Base-by-base conservation (phyloP, 2,888 invertebrate species). In the Volucella bombylans region DNA sequence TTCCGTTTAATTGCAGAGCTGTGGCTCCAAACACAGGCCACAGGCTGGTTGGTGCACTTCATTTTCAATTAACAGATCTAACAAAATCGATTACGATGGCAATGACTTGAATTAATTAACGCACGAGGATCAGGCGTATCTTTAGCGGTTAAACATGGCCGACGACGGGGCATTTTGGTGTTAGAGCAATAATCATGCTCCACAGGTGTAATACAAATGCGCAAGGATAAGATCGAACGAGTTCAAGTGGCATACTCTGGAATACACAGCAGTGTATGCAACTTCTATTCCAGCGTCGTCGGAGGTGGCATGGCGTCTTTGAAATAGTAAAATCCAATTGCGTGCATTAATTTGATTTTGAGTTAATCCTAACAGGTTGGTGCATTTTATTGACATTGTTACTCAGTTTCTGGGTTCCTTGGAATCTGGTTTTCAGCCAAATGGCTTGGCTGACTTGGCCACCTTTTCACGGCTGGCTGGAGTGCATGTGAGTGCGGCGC, bases 71-170 rank as follows among this genome's bases (percentile, higher is more conserved):
- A 85, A 85, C 67, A 57, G 81, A 85, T 85, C 76, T 71, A 49
- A 77, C 62, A 67, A 77, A 74, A 81, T 85, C 85, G 85, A 85
- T 85, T 85, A 85, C 77, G 72, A 67, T 59, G 59, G 57, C 78
- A 82, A 62, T 78, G 82, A 82, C 68, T 80, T 76, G 80, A 80
- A 83, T 83, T 83, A 83, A 83, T 83, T 83, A 83, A 76, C 76
- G 69, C 83, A 69, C 59, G 82, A 57, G 52, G 61, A 38, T 71
- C 41, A 45, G 72, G 67, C 14, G 31, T 71, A 50, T 61, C 49
- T 50, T 47, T 62, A 15, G 18, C 38, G 61, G 31, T 62, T 23
- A 31, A 41, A 38, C 55, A 68, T 61, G 18, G 14, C n/a, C 31
- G 50, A 68, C 78, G 62, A 54, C 62, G 49, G 65, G 45, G 43